Conservation (phyloP, 1,140 invertebrate genomes). For the Dryas iulia region DNA sequence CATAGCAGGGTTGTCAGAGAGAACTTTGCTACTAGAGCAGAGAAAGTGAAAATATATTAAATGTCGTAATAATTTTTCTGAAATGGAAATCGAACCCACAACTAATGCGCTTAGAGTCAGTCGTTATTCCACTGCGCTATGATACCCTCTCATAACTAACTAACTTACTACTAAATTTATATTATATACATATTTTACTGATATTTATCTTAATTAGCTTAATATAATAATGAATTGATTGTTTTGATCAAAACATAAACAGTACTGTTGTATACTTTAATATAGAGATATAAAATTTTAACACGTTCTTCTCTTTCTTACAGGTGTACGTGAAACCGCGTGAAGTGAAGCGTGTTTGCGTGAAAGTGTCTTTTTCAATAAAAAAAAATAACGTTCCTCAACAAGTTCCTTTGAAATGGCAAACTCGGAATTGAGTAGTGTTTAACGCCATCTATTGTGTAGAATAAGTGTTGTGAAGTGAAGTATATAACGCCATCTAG, state of each 20-base stretch:
- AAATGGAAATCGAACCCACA: too few relatives aligned
- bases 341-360: not conserved
- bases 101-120: too few relatives aligned
- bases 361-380: not conserved
- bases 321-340: not conserved
- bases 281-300: too few relatives aligned
- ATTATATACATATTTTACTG: too few relatives aligned
- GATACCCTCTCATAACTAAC: too few relatives aligned
- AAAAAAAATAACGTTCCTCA: slow-evolving; percentile 38
- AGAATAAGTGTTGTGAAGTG: slow-evolving; percentile 8
- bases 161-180: too few relatives aligned
- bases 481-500: slow-evolving; percentile 35
- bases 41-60: too few relatives aligned
- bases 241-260: not conserved
- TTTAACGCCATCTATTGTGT: slow-evolving; percentile 37
- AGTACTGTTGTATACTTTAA: not conserved
- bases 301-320: not conserved
- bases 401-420: slow-evolving; percentile 62
- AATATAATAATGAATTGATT: not conserved
- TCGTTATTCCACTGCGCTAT: too few relatives aligned
- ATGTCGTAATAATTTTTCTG: too few relatives aligned
- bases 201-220: too few relatives aligned
- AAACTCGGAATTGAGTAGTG: slow-evolving; percentile 42
- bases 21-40: too few relatives aligned
- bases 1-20: too few relatives aligned